Conservation (phyloP, 2,888 invertebrate genomes). For the Scaptomyza flava region DNA sequence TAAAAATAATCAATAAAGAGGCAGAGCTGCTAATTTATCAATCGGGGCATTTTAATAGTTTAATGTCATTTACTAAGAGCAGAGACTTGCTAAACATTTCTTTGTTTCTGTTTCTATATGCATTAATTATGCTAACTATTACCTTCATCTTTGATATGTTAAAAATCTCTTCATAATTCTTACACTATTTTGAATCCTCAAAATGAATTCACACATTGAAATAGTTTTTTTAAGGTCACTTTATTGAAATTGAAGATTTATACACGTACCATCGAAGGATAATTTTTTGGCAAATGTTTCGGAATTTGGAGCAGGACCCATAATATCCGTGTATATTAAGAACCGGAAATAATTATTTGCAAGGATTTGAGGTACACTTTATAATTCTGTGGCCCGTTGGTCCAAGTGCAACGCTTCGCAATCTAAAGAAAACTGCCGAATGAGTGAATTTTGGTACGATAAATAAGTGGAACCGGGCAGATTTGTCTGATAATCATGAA, state of each 20-base stretch:
- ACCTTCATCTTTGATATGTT: background rate
- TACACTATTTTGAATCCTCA: background rate
- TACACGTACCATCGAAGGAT: constrained; percentile 71
- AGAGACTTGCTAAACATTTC: too few relatives aligned
- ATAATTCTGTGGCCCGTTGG: constrained; percentile 9
- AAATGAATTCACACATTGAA: background rate
- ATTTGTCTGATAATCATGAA: constrained; percentile 73
- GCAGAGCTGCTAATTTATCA: background rate
- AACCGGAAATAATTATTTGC: background rate
- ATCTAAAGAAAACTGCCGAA: constrained; percentile 74
- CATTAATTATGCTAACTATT: too few relatives aligned
- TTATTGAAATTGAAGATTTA: background rate
- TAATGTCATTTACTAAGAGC: too few relatives aligned
- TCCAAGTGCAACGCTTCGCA: constrained; percentile 63
- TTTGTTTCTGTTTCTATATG: too few relatives aligned
- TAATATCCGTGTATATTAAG: background rate
- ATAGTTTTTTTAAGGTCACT: background rate
- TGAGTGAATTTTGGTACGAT: constrained; percentile 65
- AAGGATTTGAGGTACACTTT: constrained; percentile 15
- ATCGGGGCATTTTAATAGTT: too few relatives aligned
- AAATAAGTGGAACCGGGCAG: constrained; percentile 61
- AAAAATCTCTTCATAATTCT: background rate
- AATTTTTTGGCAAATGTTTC: constrained; percentile 60
- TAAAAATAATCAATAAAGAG: background rate
- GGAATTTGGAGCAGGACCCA: constrained; percentile 1